Base-by-base conservation (phyloP, 92 coral and sea anemone species). In the Scolanthus callimorphus region DNA sequence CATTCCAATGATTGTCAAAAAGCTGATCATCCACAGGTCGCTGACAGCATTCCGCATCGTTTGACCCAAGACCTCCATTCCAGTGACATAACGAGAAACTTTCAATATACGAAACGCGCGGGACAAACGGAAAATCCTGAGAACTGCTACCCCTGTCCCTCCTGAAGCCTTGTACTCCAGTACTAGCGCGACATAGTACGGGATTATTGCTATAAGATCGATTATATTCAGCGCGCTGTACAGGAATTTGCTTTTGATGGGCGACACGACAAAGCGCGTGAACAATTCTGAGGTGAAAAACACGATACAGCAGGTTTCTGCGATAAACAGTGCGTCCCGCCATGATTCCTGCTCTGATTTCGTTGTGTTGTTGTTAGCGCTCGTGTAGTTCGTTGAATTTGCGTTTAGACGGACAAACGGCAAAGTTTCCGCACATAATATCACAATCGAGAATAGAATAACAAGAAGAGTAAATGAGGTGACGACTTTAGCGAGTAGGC, bases 1-100 rank as follows among this genome's bases (percentile, higher is more conserved):
- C 3, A 81, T 73, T 25, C 81, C 86, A 43, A 80, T 61, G 12
- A 73, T 28, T 22, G 67, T 80, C 21, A 80, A 56, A 50, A 80
- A 80, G 52, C 63, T 54, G 60, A 80, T 55, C 52, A 77, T 80
- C 86, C 86, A 80, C 2, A 80, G 65, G 52, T 80, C 86, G 25
- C 28, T 39, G 1, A 73, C 11, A 52, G 77, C 73, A 25, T 58
- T 76, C 37, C 72, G 71, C 37, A 80, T 60, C 0, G 86, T 80
- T 22, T 67, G 54, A 6, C 81, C 81, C 1, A 80, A 71, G 0
- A 80, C 81, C 31, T 73, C 65, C 86, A 80, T 66, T 0, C 70
- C 68, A n/a, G 86, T 53, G 26, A 73, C 49, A 28, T 73, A 80
- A n/a, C 86, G 69, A 9, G 86, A 80, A 19, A 67, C 67, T 41